Evolutionary conservation across 1,140 invertebrate species (phyloP).

Genomic region (Heliconius melpomene): DNA sequence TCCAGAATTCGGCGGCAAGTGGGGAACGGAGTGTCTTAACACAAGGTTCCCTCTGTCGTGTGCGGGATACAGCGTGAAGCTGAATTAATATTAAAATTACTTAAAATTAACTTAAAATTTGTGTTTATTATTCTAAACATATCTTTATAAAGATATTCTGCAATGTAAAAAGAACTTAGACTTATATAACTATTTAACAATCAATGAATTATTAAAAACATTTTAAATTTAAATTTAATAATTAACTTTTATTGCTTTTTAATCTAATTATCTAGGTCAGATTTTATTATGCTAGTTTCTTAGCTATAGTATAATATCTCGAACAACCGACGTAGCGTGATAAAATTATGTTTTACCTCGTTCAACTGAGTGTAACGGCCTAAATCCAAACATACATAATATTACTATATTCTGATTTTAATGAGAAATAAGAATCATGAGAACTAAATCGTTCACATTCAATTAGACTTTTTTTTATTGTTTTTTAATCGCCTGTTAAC

Average conservation of each 20-base stretch:
- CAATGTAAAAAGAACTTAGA: background rate
- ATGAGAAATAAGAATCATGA: slow-evolving; percentile 44
- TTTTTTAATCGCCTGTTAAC: background rate
- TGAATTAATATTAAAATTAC: no score
- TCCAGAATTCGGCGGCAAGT: no score
- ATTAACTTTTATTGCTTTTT: background rate
- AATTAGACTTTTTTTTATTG: slow-evolving; percentile 29
- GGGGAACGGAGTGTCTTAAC: no score
- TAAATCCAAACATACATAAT: slow-evolving; percentile 56
- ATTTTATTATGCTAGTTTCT: slow-evolving; percentile 20
- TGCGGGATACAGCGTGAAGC: no score
- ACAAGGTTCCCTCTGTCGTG: no score
- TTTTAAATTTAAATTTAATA: background rate
- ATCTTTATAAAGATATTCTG: background rate
- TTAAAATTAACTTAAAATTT: no score
- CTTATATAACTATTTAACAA: background rate
- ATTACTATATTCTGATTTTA: slow-evolving; percentile 42
- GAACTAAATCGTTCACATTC: slow-evolving; percentile 41
- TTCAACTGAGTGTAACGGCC: slow-evolving; percentile 48
- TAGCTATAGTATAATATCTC: slow-evolving; percentile 19
- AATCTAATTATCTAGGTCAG: slow-evolving; percentile 15
- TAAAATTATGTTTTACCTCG: slow-evolving; percentile 48
- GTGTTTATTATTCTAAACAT: no score
- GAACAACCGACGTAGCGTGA: slow-evolving; percentile 43
- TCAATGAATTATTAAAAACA: background rate